These are phyloP conservation scores for Acromyrmex charruanus DNA, from an alignment of 1,140 invertebrate species.

Conservation along the genomic window DNA sequence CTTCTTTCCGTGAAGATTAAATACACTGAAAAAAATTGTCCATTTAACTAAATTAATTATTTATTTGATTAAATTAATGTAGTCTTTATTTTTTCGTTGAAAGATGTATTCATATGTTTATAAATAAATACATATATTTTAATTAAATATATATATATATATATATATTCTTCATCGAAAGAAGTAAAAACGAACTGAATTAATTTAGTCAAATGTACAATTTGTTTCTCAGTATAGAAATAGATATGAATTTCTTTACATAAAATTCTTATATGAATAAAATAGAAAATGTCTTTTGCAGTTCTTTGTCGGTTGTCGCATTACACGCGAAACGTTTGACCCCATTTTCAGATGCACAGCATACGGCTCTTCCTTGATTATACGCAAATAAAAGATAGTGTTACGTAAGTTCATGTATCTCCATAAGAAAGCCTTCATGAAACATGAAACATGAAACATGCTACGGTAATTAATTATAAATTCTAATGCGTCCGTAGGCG, in stretches of 20 bases:
- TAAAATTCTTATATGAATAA: not conserved
- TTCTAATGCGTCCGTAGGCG: not conserved
- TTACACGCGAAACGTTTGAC: slow-evolving; percentile 25
- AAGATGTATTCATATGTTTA: no score
- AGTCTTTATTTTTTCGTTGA: no score
- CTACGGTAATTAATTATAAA: slow-evolving; percentile 49
- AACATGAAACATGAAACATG: not conserved
- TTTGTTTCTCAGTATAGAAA: not conserved
- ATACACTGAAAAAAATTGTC: no score
- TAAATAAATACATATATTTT: no score
- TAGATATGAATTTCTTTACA: not conserved
- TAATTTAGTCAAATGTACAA: no score
- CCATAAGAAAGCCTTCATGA: slow-evolving; percentile 21
- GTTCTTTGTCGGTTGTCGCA: not conserved
- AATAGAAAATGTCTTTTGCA: slow-evolving; percentile 4
- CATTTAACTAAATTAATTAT: no score
- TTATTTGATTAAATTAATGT: no score
- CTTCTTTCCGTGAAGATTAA: no score
- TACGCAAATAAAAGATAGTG: slow-evolving; percentile 39
- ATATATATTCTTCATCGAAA: no score
- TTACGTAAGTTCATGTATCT: slow-evolving; percentile 22
- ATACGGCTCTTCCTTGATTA: slow-evolving; percentile 46
- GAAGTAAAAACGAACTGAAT: no score
- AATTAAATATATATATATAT: no score
- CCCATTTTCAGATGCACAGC: slow-evolving; percentile 36